Evolutionary conservation across 2,888 invertebrate genomes (phyloP), one percentile per base, ranked within the genome.

Genomic region (Macrophya annulata): DNA sequence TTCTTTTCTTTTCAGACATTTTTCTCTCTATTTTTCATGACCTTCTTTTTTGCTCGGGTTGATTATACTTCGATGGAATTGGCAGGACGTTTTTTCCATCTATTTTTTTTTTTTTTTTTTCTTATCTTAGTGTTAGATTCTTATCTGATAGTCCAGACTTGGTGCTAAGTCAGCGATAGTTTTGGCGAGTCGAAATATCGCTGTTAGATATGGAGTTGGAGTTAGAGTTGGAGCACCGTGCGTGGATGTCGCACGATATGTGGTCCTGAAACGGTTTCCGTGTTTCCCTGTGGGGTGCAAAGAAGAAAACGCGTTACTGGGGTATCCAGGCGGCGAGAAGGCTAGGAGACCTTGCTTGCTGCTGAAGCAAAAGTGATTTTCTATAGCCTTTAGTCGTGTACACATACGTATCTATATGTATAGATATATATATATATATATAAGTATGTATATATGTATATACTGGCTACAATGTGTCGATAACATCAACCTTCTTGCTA

Each of bases 301-400:
- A 59, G 85, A 85, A 87, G 87, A 86, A 65, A 81, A 81, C 55
- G 31, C 77, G 31, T 21, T 25, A 15, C 55, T 25, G 55, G n/a
- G 55, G 48, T 51, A 55, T 17, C 48, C 15, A 6, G n/a, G 51
- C 51, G 17, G 48, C 51, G 21, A 45, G 76, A 6, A 71, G 71
- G 37, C 31, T 76, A 21, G 25, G 31, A 79, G 17, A 40, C 79
- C 55, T 40, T 17, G 45, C 76, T 45, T 17, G 40, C 40, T 76
- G 85, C 86, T 89, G 86, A 87, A 88, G 89, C 89, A 89, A 90
- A 92, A 93, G 91, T 91, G 92, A 92, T 92, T 92, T 91, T 92
- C 92, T 90, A 90, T 91, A 86, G 90, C 87, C 77, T 51, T 9
- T 10, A 9, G 72, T 45, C 43, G 15, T 25, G 5, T 74, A n/a